Percentiles rank a stretch among this genome's conserved stretches.
Evolutionary conservation across 2,113 vertebrate species (phyloP).

Genomic region (Muntiacus muntjak): DNA sequence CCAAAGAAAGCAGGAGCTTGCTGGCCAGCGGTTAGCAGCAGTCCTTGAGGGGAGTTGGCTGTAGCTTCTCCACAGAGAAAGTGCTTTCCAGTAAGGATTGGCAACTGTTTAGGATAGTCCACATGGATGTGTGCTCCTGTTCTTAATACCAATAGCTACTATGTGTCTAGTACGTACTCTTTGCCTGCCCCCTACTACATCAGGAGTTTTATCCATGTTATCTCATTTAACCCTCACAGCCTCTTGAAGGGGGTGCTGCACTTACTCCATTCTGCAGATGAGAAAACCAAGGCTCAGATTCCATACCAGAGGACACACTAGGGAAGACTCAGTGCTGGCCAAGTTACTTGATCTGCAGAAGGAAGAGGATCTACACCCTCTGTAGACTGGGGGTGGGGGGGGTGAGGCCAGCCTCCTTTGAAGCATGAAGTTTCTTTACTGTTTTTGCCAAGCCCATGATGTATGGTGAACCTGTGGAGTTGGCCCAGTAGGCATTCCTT

Average conservation of each 20-base stretch:
- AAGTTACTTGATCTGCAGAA: background rate
- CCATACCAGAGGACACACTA: background rate
- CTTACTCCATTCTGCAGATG: background rate
- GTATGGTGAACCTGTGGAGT: background rate
- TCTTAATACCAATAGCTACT: background rate
- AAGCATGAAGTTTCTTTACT: background rate
- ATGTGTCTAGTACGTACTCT: background rate
- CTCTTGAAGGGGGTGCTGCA: background rate
- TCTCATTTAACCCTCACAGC: background rate
- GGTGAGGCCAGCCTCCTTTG: background rate
- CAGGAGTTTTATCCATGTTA: background rate
- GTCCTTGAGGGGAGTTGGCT: background rate
- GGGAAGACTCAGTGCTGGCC: background rate
- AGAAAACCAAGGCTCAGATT: background rate
- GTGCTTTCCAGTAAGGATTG: background rate
- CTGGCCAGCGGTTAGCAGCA: background rate
- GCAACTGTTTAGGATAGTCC: background rate
- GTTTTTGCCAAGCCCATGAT: background rate
- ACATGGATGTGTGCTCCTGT: accelerated
- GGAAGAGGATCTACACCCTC: background rate
- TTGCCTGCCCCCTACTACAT: background rate
- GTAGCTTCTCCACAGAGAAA: background rate
- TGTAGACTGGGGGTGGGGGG: background rate
- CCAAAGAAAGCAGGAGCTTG: background rate
- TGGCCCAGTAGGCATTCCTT: background rate